Base-by-base conservation (phyloP, 1,140 invertebrate species). In the Stratiolaelaps scimitus region DNA sequence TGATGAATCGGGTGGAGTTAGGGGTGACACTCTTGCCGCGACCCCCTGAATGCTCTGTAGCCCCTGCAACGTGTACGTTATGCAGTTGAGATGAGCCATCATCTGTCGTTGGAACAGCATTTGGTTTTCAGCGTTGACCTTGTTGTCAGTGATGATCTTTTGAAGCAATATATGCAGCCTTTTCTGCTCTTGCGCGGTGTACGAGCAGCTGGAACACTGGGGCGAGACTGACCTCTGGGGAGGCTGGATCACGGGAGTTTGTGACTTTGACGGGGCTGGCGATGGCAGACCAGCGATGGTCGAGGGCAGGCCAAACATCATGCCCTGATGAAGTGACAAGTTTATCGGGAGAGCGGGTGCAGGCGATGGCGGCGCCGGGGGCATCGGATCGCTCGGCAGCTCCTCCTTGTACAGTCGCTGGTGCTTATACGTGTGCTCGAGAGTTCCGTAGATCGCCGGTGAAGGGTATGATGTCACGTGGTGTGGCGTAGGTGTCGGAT, bases 81-180 rank as follows among this genome's bases (percentile, higher is more conserved):
- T 60, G 53, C 53, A 60, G 53, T 60, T 60, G 53, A 60, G 53
- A 10, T 60, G 53, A 4, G 53, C 53, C n/a, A 60, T 26, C 53
- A 60, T 60, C 23, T 60, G 53, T 34, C 53, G 53, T 26, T 60
- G 53, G 53, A 60, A 60, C 15, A 60, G 23, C 15, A 60, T 26
- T 23, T 60, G 53, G 20, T 60, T 60, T 10, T 60, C 53, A 15
- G 53, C 53, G 53, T 26, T 60, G 53, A 34, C 53, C 23, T 60
- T 60, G 53, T 60, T 60, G 10, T 60, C 53, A 13, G 26, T 60
- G 23, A 60, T 34, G 53, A 60, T 60, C 20, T 60, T 60, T 26
- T 60, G 53, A 4, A 60, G 53, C 53, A 60, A 15, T 29, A 34
- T 23, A 23, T 60, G 26, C 2, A 60, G n/a, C 23, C 53, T 26